Evolutionary conservation across 1,140 invertebrate species (phyloP).

Genomic region (Drosophila lowei): DNA sequence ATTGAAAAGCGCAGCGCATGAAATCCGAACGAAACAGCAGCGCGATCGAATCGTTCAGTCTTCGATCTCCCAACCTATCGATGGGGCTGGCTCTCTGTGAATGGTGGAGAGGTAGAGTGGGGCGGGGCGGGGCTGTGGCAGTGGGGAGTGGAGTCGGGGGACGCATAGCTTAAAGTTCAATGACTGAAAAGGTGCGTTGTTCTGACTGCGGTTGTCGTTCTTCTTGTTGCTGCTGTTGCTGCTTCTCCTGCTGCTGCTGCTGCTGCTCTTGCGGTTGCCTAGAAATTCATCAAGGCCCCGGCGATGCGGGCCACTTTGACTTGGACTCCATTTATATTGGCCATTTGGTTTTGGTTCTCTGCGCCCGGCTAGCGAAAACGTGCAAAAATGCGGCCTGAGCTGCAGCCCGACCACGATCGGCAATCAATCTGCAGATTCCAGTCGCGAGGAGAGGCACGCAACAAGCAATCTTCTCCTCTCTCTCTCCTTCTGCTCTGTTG

Average conservation of each 20-base stretch:
- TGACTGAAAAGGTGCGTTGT: constrained; percentile 72
- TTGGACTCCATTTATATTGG: constrained; percentile 50
- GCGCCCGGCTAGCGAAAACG: constrained; percentile 48
- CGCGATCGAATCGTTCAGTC: constrained; percentile 14
- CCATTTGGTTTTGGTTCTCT: constrained; percentile 46
- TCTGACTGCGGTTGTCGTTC: constrained; percentile 30
- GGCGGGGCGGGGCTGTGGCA: constrained; percentile 20
- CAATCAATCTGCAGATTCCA: constrained; percentile 78
- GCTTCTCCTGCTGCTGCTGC: constrained; percentile 27
- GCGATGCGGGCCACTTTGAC: constrained; percentile 12
- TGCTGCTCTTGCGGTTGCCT: constrained; percentile 40
- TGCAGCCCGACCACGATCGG: constrained; percentile 52
- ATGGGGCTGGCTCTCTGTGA: constrained; percentile 14
- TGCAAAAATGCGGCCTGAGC: constrained; percentile 60
- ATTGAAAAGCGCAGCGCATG: constrained; percentile 60
- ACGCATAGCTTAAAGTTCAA: constrained; percentile 80
- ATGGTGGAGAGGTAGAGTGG: constrained; percentile 26
- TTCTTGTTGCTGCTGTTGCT: constrained; percentile 15
- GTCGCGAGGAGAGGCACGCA: constrained; percentile 57
- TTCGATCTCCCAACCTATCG: constrained; percentile 36
- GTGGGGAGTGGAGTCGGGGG: constrained; percentile 20
- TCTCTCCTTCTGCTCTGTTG: constrained; percentile 12
- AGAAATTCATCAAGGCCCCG: constrained; percentile 65
- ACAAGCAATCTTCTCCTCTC: constrained; percentile 53
- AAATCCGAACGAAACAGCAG: constrained; percentile 32